Evolutionary conservation across 2,113 vertebrate species (phyloP).

Genomic region (Calonectris borealis): DNA sequence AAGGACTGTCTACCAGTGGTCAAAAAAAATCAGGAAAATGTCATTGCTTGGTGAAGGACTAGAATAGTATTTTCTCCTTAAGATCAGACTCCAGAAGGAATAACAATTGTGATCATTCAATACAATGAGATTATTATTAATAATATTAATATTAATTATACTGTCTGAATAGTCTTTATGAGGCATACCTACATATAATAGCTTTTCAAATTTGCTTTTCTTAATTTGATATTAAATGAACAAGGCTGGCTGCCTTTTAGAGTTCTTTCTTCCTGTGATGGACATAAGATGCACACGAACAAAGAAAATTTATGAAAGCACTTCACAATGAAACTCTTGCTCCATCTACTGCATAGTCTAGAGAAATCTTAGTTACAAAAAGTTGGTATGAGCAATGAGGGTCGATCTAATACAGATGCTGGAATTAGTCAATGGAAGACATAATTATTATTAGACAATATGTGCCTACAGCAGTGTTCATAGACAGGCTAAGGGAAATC

Average conservation of each 20-base stretch:
- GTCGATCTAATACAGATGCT: not conserved
- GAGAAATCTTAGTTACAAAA: not conserved
- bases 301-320: conserved; percentile 19
- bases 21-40: not conserved
- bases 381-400: not conserved
- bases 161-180: not conserved
- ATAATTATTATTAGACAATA: not conserved
- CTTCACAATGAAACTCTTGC: conserved; percentile 42
- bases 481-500: not conserved
- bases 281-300: not conserved
- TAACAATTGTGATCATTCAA: not conserved
- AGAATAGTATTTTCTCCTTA: not conserved
- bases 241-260: not conserved
- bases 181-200: not conserved
- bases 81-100: not conserved
- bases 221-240: not conserved
- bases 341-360: conserved; percentile 46
- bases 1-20: not conserved
- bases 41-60: not conserved
- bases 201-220: not conserved
- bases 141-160: not conserved
- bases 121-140: not conserved
- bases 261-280: not conserved
- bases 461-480: not conserved
- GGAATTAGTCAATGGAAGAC: not conserved